phyloP scores from a whole-genome alignment of 2,797 vertebrate genomes.

The Tinamus major region DNA sequence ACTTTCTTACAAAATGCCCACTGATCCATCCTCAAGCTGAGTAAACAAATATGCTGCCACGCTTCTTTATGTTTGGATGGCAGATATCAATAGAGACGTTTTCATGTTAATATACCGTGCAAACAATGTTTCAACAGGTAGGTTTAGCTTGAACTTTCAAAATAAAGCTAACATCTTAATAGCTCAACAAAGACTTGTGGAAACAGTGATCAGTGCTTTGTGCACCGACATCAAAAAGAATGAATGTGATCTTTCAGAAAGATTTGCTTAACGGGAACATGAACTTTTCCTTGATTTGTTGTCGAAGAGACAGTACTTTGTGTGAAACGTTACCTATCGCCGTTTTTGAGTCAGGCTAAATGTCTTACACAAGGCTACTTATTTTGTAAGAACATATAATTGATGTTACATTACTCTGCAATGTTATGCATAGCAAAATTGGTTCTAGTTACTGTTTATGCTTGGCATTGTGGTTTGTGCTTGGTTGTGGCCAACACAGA shows the following conservation, averaged over 20 bases:
- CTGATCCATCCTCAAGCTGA: background rate
- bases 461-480: background rate
- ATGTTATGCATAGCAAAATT: background rate
- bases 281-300: background rate
- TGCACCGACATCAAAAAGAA: background rate
- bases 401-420: background rate
- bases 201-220: background rate
- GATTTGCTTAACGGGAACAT: background rate
- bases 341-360: background rate
- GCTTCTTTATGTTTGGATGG: background rate
- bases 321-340: background rate
- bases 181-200: background rate
- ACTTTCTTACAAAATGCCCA: too few species aligned
- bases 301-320: background rate
- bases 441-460: background rate
- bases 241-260: background rate
- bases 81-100: background rate
- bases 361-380: background rate
- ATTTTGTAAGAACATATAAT: background rate
- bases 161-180: background rate
- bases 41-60: fast-evolving
- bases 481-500: background rate
- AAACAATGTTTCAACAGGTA: background rate
- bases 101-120: background rate
- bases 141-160: background rate